Base-by-base conservation (phyloP, 2,888 invertebrate genomes). In the Leptopilina syphax region DNA sequence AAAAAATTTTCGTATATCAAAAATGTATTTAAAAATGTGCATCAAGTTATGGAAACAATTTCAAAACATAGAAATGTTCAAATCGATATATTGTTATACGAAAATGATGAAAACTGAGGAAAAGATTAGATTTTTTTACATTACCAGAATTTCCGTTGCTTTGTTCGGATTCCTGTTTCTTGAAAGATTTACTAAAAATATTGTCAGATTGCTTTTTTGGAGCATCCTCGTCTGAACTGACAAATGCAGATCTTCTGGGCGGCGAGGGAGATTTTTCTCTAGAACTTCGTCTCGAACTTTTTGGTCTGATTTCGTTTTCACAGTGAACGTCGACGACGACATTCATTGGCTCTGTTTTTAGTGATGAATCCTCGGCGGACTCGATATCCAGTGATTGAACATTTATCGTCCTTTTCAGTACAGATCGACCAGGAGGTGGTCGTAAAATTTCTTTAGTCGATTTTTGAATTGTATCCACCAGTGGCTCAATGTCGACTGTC, bases 311-410 rank as follows among this genome's bases (percentile, higher is more conserved):
- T 77, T 81, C 81, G 50, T 79, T 83, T 76, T 84, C 84, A 44
- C 83, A 83, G 79, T 89, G 89, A 80, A 89, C 84, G 60, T 89
- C 89, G 3, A 86, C 89, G 13, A 89, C 82, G 6, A 89, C 87
- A 44, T 88, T 85, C 68, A 89, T 41, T 9, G 77, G 57, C 10
- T n/a, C 7, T 34, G 78, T 77, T 57, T 81, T 82, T 77, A 63
- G 65, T 44, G 68, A 44, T 44, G 81, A 82, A 68, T 81, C 80
- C 24, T 84, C 80, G 34, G 78, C 81, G 47, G 68, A 57, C 44
- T 84, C 84, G 0, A 82, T 76, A 2, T 84, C 82, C 0, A 79
- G 18, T 77, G 81, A 80, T 4, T n/a, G 63, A 4, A 67, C 57
- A n/a, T 83, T 80, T 9, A 41, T 12, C 3, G 66, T 77, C 73